These are phyloP conservation scores for Gymnoscopelus braueri DNA, from an alignment of 2,797 vertebrate genomes.

Conservation along the genomic window DNA sequence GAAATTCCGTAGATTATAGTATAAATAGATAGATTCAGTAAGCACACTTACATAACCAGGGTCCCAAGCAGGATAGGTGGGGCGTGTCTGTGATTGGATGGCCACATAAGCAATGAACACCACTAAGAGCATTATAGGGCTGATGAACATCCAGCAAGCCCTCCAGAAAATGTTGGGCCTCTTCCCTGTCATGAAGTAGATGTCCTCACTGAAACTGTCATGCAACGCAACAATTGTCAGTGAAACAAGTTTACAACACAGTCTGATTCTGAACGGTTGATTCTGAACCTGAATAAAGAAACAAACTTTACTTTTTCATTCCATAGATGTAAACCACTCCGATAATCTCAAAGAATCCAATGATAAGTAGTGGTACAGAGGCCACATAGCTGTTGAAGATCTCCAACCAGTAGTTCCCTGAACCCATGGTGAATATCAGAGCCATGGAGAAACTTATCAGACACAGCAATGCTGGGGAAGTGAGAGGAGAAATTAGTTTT, in stretches of 20 bases:
- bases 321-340: conserved; percentile 83
- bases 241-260: not conserved
- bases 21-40: not conserved
- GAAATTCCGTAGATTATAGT: too few species aligned
- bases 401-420: conserved; percentile 94
- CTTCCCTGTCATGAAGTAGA: conserved; percentile 88
- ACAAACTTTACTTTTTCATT: conserved; percentile 80
- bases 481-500: not conserved
- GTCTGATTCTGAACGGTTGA: too few species aligned
- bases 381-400: conserved; percentile 87
- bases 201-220: conserved; percentile 87
- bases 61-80: conserved; percentile 87
- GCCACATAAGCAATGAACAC: conserved; percentile 83
- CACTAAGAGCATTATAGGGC: conserved; percentile 84
- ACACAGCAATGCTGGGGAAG: conserved; percentile 79
- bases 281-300: not conserved
- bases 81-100: conserved; percentile 72
- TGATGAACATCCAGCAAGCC: conserved; percentile 86
- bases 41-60: conserved; percentile 83
- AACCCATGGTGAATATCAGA: conserved; percentile 86
- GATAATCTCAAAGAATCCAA: conserved; percentile 87
- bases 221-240: not conserved
- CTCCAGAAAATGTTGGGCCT: conserved; percentile 87
- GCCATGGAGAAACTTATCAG: conserved; percentile 76
- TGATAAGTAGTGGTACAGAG: conserved; percentile 86